phyloP scores from a whole-genome alignment of 2,888 invertebrate genomes.

The Agrotis clavis region DNA sequence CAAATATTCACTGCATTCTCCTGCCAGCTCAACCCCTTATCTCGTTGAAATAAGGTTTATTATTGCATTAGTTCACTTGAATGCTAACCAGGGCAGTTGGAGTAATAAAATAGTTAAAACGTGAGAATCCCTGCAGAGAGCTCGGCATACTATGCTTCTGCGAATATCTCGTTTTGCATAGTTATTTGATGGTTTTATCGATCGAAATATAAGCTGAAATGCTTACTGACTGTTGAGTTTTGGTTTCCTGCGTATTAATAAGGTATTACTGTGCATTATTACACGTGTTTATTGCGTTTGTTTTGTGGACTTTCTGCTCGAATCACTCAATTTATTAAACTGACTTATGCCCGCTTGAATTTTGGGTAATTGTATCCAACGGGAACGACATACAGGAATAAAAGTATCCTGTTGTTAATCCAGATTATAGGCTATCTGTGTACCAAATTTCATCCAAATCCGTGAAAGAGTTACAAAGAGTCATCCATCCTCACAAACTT shows the following conservation, averaged over 20 bases:
- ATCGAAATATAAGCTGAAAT: slow-evolving; percentile 52
- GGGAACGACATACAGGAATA: too few relatives aligned
- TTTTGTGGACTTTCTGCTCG: background rate
- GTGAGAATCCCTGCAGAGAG: slow-evolving; percentile 84
- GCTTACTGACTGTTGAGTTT: slow-evolving; percentile 37
- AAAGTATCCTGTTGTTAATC: too few relatives aligned
- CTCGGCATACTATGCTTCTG: slow-evolving; percentile 66
- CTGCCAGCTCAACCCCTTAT: slow-evolving; percentile 23
- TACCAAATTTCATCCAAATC: too few relatives aligned
- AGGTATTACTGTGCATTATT: background rate
- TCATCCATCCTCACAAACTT: too few relatives aligned
- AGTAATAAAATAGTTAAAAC: slow-evolving; percentile 77
- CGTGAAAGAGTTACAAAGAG: too few relatives aligned
- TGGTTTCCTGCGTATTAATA: slow-evolving; percentile 33
- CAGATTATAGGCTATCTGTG: too few relatives aligned
- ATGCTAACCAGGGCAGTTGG: slow-evolving; percentile 43
- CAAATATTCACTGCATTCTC: slow-evolving; percentile 35
- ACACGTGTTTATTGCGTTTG: background rate
- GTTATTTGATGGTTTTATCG: slow-evolving; percentile 66
- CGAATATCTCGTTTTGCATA: slow-evolving; percentile 77
- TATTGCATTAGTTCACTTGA: slow-evolving; percentile 32
- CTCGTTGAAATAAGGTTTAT: slow-evolving; percentile 49
- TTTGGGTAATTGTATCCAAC: too few relatives aligned
- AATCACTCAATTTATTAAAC: background rate
- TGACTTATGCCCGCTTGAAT: too few relatives aligned